phyloP scores from a whole-genome alignment of 2,797 vertebrate genomes.

The Pipistrellus kuhlii region DNA sequence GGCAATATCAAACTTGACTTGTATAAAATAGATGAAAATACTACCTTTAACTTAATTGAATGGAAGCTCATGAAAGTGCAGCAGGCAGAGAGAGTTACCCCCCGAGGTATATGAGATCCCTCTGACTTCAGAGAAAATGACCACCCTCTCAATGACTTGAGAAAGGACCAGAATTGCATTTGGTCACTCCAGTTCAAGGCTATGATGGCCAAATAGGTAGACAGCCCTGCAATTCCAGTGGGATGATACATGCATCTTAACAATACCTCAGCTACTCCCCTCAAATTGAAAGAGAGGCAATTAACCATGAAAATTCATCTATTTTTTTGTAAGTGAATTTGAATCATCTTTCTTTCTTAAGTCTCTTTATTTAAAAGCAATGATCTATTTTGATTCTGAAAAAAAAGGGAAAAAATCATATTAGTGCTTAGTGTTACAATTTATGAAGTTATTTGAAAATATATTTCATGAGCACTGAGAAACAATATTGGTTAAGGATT shows the following conservation, averaged over 20 bases:
- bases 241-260: background rate
- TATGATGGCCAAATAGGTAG: background rate
- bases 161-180: accelerated
- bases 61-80: background rate
- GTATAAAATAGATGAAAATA: background rate
- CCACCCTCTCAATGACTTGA: background rate
- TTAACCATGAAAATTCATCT: background rate
- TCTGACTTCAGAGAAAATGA: accelerated
- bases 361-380: background rate
- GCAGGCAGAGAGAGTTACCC: accelerated
- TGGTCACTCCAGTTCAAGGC: background rate
- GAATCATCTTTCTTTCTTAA: background rate
- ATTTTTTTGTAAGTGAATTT: background rate
- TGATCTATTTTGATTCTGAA: background rate
- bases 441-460: conserved; percentile 39
- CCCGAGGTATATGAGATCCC: accelerated
- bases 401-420: background rate
- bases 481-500: background rate
- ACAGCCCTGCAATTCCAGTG: accelerated
- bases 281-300: background rate
- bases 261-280: background rate
- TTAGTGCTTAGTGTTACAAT: background rate
- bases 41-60: background rate
- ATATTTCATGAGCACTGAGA: background rate
- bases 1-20: background rate